phyloP scores from a whole-genome alignment of 1,140 invertebrate species.

The Lepidurus arcticus region DNA sequence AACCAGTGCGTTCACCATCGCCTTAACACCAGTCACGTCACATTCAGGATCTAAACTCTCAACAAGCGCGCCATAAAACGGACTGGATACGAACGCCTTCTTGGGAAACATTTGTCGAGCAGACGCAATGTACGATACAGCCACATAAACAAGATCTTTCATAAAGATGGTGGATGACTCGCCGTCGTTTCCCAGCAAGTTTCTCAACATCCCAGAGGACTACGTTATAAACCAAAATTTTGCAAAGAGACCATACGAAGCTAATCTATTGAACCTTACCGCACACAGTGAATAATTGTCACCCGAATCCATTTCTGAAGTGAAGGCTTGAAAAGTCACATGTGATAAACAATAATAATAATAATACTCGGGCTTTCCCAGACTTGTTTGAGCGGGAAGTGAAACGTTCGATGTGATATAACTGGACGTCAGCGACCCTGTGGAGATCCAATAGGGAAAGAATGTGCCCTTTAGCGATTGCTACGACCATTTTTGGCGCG shows the following conservation, averaged over 20 bases:
- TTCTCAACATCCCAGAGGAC: neutral
- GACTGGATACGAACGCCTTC: neutral
- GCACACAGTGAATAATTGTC: too few species aligned
- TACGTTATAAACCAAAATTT: neutral
- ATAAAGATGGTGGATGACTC: neutral
- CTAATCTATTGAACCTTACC: too few species aligned
- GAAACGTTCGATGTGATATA: neutral
- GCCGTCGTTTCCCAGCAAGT: neutral
- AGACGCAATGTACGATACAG: neutral
- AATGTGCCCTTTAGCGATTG: neutral
- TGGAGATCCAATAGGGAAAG: neutral
- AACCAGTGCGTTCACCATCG: neutral
- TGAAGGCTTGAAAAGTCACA: too few species aligned
- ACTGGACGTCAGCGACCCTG: neutral
- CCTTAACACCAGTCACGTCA: neutral
- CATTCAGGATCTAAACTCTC: neutral
- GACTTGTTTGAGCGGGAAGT: neutral
- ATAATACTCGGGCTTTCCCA: neutral
- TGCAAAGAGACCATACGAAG: too few species aligned
- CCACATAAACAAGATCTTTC: neutral
- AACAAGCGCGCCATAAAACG: neutral
- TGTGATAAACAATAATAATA: too few species aligned
- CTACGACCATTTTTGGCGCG: neutral
- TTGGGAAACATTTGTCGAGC: neutral
- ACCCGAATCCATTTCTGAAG: too few species aligned